Evolutionary conservation across 92 coral and sea anemone genomes (phyloP).

Genomic region (Parazoanthus swiftii): DNA sequence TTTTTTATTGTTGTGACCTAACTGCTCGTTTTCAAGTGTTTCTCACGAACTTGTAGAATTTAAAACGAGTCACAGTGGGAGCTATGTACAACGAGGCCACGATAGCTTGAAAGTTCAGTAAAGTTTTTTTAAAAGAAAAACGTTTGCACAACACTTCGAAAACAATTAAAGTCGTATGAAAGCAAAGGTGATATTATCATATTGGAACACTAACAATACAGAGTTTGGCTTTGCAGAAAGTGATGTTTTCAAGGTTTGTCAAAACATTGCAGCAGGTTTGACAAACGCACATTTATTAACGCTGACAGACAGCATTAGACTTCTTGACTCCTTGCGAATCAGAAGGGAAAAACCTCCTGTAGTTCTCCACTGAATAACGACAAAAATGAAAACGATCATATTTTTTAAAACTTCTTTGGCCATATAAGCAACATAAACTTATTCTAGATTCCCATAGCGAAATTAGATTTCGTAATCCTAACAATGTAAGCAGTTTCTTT

Average conservation of each 20-base stretch:
- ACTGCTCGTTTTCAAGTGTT: conserved; percentile 20
- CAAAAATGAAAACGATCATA: not conserved
- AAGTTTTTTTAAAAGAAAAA: not conserved
- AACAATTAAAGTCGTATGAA: not conserved
- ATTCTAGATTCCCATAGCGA: conserved; percentile 32
- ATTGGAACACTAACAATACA: conserved; percentile 29
- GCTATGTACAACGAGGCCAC: not conserved
- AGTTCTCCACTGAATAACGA: conserved; percentile 5
- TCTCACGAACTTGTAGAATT: not conserved
- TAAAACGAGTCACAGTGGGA: conserved; percentile 3
- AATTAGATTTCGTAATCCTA: conserved; percentile 2
- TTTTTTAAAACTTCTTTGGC: not conserved
- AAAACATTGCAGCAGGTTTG: not conserved
- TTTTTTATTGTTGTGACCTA: not conserved
- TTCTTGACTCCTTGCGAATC: conserved; percentile 10
- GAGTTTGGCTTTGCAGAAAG: conserved; percentile 1
- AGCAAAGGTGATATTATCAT: not conserved
- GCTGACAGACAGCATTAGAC: conserved; percentile 11
- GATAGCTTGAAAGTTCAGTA: not conserved
- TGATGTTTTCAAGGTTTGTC: conserved; percentile 9
- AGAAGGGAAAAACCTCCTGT: not conserved
- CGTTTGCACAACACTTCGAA: conserved; percentile 1
- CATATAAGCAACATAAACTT: not conserved
- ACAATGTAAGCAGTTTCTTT: not conserved
- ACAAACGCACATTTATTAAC: conserved; percentile 1